Conservation (phyloP, 2,113 vertebrate genomes). For the Melierax canorus region DNA sequence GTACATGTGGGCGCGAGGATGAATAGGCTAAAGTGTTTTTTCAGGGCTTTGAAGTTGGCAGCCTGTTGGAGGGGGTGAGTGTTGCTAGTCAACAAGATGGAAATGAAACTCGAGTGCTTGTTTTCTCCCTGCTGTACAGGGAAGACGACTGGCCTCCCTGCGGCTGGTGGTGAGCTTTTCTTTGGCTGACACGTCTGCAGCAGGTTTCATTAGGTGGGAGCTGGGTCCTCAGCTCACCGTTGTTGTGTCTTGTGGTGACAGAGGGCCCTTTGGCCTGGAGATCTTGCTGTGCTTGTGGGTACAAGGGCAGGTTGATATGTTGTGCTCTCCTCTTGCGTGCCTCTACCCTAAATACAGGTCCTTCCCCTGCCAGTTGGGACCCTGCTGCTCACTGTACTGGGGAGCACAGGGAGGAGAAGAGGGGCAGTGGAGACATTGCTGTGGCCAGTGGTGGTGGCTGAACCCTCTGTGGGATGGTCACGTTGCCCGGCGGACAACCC, state of each 20-base stretch:
- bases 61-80: background rate
- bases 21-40: constrained; percentile 24
- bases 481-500: rapidly evolving
- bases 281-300: background rate
- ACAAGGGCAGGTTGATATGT: background rate
- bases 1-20: background rate
- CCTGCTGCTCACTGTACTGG: background rate
- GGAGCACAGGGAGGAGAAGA: background rate
- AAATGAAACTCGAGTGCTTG: background rate
- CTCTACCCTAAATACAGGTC: background rate
- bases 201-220: background rate
- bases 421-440: background rate
- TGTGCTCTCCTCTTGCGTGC: background rate
- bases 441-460: background rate
- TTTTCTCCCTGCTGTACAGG: background rate
- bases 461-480: background rate
- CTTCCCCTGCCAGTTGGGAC: background rate
- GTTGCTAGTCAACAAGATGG: background rate
- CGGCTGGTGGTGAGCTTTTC: background rate
- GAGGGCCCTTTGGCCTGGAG: background rate
- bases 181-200: background rate
- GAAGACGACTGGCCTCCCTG: background rate
- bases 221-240: background rate
- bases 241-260: background rate
- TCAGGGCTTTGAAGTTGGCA: constrained; percentile 42